Conservation (phyloP, 2,113 vertebrate genomes). For the Toxostoma redivivum region DNA sequence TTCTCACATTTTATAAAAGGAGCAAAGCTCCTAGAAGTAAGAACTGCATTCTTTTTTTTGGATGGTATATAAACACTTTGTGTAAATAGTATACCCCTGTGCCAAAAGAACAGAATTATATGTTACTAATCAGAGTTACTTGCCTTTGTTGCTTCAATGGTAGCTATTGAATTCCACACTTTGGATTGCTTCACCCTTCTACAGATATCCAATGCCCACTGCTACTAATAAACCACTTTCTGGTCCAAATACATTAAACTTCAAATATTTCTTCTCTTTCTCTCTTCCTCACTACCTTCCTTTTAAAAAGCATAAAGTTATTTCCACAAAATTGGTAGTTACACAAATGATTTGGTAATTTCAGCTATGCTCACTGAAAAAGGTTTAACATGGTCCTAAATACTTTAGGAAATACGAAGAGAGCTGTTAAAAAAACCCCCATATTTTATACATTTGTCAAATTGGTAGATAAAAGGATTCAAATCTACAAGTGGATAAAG, state of each 20-base stretch:
- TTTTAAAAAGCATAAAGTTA: neutral
- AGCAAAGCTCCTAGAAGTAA: neutral
- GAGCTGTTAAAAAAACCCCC: neutral
- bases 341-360: neutral
- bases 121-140: constrained; percentile 54
- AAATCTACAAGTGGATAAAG: neutral
- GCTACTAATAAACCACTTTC: neutral
- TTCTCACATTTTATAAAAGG: neutral
- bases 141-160: constrained; percentile 40
- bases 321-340: neutral
- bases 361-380: neutral
- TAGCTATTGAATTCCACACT: neutral
- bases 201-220: neutral
- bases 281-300: neutral
- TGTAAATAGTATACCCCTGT: neutral
- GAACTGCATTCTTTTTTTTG: neutral
- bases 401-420: neutral
- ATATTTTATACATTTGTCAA: neutral
- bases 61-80: neutral
- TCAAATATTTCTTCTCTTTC: neutral
- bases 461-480: neutral
- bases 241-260: neutral
- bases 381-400: neutral
- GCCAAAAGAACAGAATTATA: neutral
- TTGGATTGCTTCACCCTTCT: neutral